phyloP scores from a whole-genome alignment of 2,113 vertebrate genomes.

The Ariopsis seemanni region DNA sequence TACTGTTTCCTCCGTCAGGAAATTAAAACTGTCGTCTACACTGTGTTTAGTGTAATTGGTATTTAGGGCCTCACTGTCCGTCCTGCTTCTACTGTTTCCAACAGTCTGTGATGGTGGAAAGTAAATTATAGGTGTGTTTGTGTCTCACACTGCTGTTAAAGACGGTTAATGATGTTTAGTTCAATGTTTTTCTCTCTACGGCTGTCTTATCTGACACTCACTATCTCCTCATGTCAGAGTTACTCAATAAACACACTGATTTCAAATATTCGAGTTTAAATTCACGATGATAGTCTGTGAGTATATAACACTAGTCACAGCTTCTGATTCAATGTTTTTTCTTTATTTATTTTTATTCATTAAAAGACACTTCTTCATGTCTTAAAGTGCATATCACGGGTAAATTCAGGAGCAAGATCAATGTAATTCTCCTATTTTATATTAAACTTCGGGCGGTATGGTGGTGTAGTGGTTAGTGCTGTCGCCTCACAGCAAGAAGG shows the following conservation, averaged over 20 bases:
- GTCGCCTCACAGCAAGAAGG: no score
- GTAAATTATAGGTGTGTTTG: conserved; percentile 50
- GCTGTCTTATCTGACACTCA: not conserved
- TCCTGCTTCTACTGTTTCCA: conserved; percentile 55
- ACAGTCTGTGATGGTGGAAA: conserved; percentile 60
- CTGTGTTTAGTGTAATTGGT: conserved; percentile 68
- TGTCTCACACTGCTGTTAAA: not conserved
- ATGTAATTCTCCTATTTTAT: no score
- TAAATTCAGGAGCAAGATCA: no score
- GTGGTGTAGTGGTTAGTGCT: no score
- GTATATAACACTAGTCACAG: no score
- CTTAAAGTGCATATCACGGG: no score
- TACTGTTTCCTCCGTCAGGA: conserved; percentile 66
- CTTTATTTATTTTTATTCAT: no score
- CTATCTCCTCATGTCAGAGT: not conserved
- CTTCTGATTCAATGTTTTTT: no score
- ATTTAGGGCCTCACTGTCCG: conserved; percentile 64
- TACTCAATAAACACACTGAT: not conserved
- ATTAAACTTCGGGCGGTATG: no score
- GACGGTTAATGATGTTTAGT: not conserved
- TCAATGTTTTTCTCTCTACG: not conserved
- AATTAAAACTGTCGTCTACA: conserved; percentile 65
- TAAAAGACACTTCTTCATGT: no score
- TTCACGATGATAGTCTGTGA: no score
- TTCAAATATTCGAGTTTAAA: not conserved